Conservation (phyloP, 2,888 invertebrate genomes). For the Macaria notata region DNA sequence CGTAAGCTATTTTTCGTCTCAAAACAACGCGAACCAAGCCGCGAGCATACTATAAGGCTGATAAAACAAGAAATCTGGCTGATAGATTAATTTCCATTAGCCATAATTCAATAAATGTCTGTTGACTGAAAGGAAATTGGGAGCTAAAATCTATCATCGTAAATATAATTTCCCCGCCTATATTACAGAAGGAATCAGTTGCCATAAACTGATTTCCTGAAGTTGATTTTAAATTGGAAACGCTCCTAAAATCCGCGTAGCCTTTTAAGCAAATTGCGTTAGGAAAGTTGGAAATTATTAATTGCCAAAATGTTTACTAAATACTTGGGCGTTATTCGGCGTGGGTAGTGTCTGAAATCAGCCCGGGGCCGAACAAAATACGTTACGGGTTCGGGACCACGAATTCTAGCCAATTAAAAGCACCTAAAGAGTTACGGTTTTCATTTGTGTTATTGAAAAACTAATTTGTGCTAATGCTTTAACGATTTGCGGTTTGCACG, state of each 20-base stretch:
- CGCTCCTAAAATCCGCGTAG: conserved; percentile 23
- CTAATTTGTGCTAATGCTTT: conserved; percentile 16
- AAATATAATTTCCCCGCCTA: conserved; percentile 48
- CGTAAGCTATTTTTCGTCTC: too few species aligned
- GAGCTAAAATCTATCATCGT: conserved; percentile 63
- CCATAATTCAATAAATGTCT: conserved; percentile 52
- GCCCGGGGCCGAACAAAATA: conserved; percentile 16
- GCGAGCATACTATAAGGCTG: too few species aligned
- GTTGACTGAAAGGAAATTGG: conserved; percentile 62
- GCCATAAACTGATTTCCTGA: conserved; percentile 44
- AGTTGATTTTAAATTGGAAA: conserved; percentile 28
- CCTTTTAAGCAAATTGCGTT: conserved; percentile 27
- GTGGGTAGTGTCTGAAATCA: conserved; percentile 24
- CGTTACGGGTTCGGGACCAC: conserved; percentile 14
- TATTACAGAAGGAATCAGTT: conserved; percentile 44
- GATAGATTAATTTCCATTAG: conserved; percentile 47
- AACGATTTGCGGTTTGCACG: conserved; percentile 7
- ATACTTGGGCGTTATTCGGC: conserved; percentile 25
- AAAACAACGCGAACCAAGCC: too few species aligned
- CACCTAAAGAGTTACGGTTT: conserved; percentile 19
- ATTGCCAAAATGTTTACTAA: conserved; percentile 29
- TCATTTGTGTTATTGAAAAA: conserved; percentile 18
- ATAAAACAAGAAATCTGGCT: conserved; percentile 9
- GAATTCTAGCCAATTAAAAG: conserved; percentile 22
- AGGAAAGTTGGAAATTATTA: conserved; percentile 25